These are phyloP conservation scores for Drosophila biarmipes DNA, from an alignment of 1,140 invertebrate genomes.

Conservation along the genomic window DNA sequence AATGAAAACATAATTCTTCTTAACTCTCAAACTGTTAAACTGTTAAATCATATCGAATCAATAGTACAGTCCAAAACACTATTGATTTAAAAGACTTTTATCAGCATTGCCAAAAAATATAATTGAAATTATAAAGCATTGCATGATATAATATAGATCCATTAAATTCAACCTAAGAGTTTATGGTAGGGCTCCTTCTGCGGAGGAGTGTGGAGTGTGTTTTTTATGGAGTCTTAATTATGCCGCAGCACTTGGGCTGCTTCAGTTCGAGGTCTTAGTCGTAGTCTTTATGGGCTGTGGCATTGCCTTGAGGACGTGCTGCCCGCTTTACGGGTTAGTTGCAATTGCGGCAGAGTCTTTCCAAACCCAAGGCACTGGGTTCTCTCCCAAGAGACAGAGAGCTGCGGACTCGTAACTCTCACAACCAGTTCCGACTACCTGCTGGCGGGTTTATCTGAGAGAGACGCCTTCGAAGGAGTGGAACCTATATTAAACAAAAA, in stretches of 20 bases:
- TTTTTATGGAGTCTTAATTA: conserved; percentile 41
- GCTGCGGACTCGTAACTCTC: neutral
- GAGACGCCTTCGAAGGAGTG: conserved; percentile 12
- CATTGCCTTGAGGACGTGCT: conserved; percentile 38
- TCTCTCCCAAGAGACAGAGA: neutral
- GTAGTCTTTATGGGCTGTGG: conserved; percentile 1
- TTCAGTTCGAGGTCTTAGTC: conserved; percentile 1
- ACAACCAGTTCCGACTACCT: conserved; percentile 20
- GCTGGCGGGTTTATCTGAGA: conserved; percentile 10
- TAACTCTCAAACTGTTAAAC: no score
- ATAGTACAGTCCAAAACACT: no score
- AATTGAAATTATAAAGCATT: no score
- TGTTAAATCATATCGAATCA: no score
- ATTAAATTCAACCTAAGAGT: no score
- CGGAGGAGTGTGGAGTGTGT: neutral
- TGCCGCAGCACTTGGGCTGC: conserved; percentile 20
- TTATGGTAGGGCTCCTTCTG: neutral
- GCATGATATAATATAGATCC: no score
- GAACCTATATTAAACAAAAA: no score
- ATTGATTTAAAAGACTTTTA: no score
- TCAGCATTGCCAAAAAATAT: no score
- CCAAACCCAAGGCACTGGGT: neutral
- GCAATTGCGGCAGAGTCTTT: conserved; percentile 34
- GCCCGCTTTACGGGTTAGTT: conserved; percentile 33
- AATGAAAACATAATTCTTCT: no score